Conservation (phyloP, 1,140 invertebrate genomes). For the Hirudo medicinalis region DNA sequence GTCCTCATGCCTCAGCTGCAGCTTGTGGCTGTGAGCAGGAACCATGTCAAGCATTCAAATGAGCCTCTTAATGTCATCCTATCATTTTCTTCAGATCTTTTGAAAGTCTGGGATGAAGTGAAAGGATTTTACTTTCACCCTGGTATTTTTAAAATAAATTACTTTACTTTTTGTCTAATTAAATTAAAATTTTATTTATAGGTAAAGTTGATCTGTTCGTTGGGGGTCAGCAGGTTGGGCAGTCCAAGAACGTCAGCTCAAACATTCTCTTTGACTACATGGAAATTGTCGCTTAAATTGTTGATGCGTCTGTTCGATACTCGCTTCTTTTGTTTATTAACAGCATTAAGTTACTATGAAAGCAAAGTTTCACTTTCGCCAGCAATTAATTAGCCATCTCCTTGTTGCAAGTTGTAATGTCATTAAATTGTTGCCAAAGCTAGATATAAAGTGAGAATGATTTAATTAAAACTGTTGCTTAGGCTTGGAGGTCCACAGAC, state of each 20-base stretch:
- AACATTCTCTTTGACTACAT: constrained; percentile 27
- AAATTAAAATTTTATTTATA: not conserved
- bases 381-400: no score
- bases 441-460: no score
- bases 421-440: no score
- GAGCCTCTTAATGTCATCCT: constrained; percentile 15
- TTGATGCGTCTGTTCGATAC: no score
- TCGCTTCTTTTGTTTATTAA: no score
- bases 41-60: constrained; percentile 19
- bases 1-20: constrained; percentile 33
- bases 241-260: constrained; percentile 29
- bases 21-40: constrained; percentile 30
- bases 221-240: constrained; percentile 36
- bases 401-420: no score
- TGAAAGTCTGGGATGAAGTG: constrained; percentile 33
- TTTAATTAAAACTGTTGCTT: no score
- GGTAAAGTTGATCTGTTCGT: constrained; percentile 28
- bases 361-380: no score
- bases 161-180: not conserved
- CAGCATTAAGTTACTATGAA: no score
- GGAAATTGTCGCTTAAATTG: no score
- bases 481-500: no score
- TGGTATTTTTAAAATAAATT: constrained; percentile 26
- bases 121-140: constrained; percentile 29
- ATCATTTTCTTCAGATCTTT: constrained; percentile 26